These are phyloP conservation scores for Neolamprologus tretocephalus DNA, from an alignment of 2,113 vertebrate genomes.

Conservation along the genomic window DNA sequence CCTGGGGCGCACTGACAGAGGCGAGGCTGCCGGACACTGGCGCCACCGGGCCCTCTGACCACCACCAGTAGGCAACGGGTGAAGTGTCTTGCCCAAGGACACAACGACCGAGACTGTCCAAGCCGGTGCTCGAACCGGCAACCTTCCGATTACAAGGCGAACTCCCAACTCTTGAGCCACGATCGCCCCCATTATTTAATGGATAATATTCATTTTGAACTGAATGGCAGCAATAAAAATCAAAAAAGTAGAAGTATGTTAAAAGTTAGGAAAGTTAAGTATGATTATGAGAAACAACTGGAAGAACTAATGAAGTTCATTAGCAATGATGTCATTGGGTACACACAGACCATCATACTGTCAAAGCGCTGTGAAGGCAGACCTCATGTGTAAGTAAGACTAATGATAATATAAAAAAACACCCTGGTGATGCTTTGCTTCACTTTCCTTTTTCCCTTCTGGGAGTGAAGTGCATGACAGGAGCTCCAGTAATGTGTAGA, in stretches of 20 bases:
- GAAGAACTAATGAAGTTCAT: neutral
- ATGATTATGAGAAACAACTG: neutral
- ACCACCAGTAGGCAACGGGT: no score
- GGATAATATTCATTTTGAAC: neutral
- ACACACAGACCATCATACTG: neutral
- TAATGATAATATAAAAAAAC: neutral
- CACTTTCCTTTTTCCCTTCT: neutral
- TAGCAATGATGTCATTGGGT: neutral
- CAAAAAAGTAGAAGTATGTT: no score
- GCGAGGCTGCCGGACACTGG: no score
- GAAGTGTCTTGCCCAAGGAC: no score
- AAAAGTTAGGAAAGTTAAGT: neutral
- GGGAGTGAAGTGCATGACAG: neutral
- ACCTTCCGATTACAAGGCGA: no score
- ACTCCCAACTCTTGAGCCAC: no score
- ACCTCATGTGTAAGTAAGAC: accelerated
- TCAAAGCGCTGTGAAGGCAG: neutral
- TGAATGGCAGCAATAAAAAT: neutral
- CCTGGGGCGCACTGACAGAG: no score
- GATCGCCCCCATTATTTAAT: neutral
- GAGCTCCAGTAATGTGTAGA: neutral
- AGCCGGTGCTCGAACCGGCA: no score
- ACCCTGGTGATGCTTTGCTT: neutral
- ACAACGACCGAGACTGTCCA: no score
- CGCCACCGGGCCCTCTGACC: no score